These are phyloP conservation scores for Chrysemys picta DNA, from an alignment of 2,113 vertebrate genomes.

Conservation along the genomic window DNA sequence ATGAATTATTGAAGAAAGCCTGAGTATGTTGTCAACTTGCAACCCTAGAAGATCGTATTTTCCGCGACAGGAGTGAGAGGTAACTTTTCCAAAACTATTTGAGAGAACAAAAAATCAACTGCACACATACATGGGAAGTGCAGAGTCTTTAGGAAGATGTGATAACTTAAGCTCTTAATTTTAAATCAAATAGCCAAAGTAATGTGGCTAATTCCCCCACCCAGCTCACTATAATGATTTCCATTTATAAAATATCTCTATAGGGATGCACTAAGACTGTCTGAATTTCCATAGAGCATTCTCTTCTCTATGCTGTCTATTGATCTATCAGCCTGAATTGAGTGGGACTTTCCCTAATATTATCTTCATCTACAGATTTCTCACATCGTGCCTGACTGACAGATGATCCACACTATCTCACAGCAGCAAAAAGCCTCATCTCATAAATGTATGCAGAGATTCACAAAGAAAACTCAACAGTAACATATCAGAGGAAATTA, in stretches of 20 bases:
- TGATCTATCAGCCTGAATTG: neutral
- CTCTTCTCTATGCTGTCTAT: neutral
- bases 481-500: neutral
- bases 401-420: neutral
- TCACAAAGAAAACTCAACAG: neutral
- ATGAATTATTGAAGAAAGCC: neutral
- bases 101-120: neutral
- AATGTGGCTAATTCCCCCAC: neutral
- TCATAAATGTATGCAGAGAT: neutral
- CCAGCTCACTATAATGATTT: neutral
- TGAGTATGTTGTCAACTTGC: rapidly evolving
- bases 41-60: neutral
- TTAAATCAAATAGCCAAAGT: neutral
- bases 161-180: neutral
- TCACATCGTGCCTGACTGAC: neutral
- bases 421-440: neutral
- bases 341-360: neutral
- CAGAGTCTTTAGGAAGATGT: constrained; percentile 15
- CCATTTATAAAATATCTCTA: neutral
- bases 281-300: neutral
- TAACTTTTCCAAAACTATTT: neutral
- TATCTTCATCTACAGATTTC: neutral
- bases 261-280: neutral
- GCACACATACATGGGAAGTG: neutral
- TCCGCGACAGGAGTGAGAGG: neutral